Evolutionary conservation across 2,113 vertebrate genomes (phyloP), one percentile per base, ranked within the genome.

Genomic region (Macquaria australasica): DNA sequence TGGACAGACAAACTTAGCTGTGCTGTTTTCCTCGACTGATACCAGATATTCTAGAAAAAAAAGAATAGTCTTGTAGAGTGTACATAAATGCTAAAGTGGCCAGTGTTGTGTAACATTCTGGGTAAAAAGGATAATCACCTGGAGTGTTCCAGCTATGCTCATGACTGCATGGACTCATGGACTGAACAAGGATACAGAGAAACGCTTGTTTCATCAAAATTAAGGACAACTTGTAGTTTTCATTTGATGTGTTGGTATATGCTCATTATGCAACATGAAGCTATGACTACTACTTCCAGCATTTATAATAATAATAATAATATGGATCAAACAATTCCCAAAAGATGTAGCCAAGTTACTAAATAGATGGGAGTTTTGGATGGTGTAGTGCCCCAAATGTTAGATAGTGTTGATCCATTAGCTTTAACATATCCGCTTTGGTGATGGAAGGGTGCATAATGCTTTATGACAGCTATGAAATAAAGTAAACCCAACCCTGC

Each of bases 381-480:
- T 76, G 81, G 34, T 68, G 31, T 41, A 16, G 43, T 76, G 31
- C 73, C 73, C 70, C 39, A 88, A 77, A 82, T 88, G 59, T 73
- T 59, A 85, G 74, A 88, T 76, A 71, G 55, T 63, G 55, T 86
- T 79, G 81, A 88, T 88, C 84, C 68, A 85, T 90, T 87, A 77
- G 76, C 83, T 79, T 87, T 90, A 84, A 72, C 67, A 84, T 85
- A 90, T 87, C 63, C 28, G 53, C 71, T 70, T 48, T 72, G 69
- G 77, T 90, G 91, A 93, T 88, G 68, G 84, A 90, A 81, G 72
- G 76, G 68, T 80, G 84, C 72, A 79, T 90, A 94, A 95, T 91
- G 87, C 77, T 39, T 79, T 81, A 62, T 94, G 94, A 94, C 93
- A 95, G 90, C 92, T 95, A 91, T 93, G 90, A 92, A 94, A 95